Evolutionary conservation across 1,140 invertebrate genomes (phyloP), one percentile per base, ranked within the genome.

Genomic region (Diploscapter pachys): DNA sequence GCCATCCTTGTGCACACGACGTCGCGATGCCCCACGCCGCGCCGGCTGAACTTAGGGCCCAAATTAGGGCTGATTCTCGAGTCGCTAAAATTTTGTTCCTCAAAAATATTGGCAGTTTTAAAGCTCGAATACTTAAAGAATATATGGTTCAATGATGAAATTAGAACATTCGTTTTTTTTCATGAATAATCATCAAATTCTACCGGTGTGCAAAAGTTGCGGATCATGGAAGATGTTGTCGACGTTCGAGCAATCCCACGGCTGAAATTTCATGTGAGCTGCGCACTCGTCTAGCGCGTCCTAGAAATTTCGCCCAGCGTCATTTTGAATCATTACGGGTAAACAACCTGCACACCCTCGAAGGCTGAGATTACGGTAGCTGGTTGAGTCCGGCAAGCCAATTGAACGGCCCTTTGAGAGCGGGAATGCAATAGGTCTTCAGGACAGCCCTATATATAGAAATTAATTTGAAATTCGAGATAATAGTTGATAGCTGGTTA

Each of bases 21-120:
- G 70, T 80, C 5, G 83, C 81, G 11, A 84, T 82, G 53, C 83
- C 83, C 83, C 83, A 84, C 5, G 83, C 80, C 9, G 80, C 75
- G 51, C 83, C 83, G 48, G 83, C 83, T 50, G 83, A 78, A 11
- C 80, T 81, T 71, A 84, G 78, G 3, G 83, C 83, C 80, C 75
- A 80, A 9, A 84, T 72, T 55, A 82, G 80, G 55, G 83, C 83
- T 4, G 83, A 80, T 75, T 84, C 83, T 55, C 78, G 78, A 57
- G 80, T 81, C n/a, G 80, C 82, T 83, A 53, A 73, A 81, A 31
- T 31, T 31, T 31, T 31, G 31, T 61, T 9, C 3, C 5, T 73
- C 66, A 9, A 68, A 56, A 9, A 51, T 4, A 5, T 55, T 6
- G 66, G 9, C 4, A 59, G 13, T 5, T 49, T 75, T n/a, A 31